Base-by-base conservation (phyloP, 2,113 vertebrate genomes). In the Eurystomus gularis region DNA sequence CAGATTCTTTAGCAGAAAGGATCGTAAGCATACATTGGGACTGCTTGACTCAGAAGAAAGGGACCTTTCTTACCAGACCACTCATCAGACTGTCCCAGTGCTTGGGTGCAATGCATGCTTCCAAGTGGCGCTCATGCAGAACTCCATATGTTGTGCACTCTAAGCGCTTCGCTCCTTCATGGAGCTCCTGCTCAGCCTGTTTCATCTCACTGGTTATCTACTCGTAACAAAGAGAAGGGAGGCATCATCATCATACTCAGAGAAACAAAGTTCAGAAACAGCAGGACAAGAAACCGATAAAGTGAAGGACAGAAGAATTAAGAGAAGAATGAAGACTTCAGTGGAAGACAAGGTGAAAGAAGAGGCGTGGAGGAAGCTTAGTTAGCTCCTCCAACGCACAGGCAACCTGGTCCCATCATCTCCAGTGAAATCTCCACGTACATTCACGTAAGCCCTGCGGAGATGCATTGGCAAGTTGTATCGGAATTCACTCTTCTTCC, bases 1-100 rank as follows among this genome's bases (percentile, higher is more conserved):
- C 75, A 71, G 68, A 15, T 24, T 60, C 20, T 26, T 24, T 17
- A 68, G n/a, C 46, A 82, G 33, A 78, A 83, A 72, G 26, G 54
- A 48, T 6, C 48, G 25, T 60, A 70, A 76, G 25, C 31, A 68
- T 18, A 65, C 17, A 28, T 5, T 33, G 54, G 35, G 26, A 65
- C 54, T 64, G 26, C 65, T 58, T 58, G 31, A 57, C 49, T 69
- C 15, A 33, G n/a, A 81, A 81, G 68, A 92, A 88, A 65, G 60
- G 23, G 33, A 58, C 20, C 11, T 93, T 76, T 78, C 97, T 97
- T 87, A 97, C 77, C 49, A 91, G 84, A 44, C 90, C 91, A 8
- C 4, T 87, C 51, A 31, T 73, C 91, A 99, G 97, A 87, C 98
- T 98, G 23, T 90, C 9, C 98, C 98, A 99, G 92, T 99, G 99